Evolutionary conservation across 2,113 vertebrate species (phyloP), one percentile per base, ranked within the genome.

Genomic region (Pao palembangensis): DNA sequence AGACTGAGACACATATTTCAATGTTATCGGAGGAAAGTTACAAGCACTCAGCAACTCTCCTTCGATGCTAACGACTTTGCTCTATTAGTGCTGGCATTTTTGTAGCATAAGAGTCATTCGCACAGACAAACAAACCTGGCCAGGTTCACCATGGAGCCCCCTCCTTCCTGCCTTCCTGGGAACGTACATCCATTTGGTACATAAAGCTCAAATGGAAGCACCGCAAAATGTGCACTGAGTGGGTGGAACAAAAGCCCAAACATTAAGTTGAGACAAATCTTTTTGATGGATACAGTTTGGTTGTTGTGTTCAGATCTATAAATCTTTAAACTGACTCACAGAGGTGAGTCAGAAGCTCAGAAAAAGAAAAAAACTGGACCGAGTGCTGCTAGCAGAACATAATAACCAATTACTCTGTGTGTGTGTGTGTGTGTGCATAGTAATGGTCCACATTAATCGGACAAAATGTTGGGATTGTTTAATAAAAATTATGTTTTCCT

Each of bases 401-500:
- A 83, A 87, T 83, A 71, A 78, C 75, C 86, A 85, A 85, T 88
- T 85, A 88, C 64, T 55, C 65, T 53, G 65, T 76, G 74, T 79
- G 76, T 55, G 65, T 76, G 74, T 28, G 25, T 28, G 25, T 28
- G 25, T 28, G 25, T 28, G 25, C 64, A 62, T 61, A 5, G 68
- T 87, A 88, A 89, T 85, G 80, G 75, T 23, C 55, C 71, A 64
- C 78, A 87, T 79, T 87, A 89, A 79, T 70, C 63, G 67, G 71
- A 64, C 64, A 58, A 58, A 66, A 50, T 64, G 72, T 53, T 67
- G 68, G 61, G 61, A 54, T 79, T 81, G 73, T 73, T 78, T 61
- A 58, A 69, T 61, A 76, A 80, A 80, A 83, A 72, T 58, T 54
- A 51, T 71, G 71, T 67, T 77, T 79, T 71, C 55, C 55, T 19